These are phyloP conservation scores for Oryzias javanicus DNA, from an alignment of 2,113 vertebrate species.

Conservation along the genomic window DNA sequence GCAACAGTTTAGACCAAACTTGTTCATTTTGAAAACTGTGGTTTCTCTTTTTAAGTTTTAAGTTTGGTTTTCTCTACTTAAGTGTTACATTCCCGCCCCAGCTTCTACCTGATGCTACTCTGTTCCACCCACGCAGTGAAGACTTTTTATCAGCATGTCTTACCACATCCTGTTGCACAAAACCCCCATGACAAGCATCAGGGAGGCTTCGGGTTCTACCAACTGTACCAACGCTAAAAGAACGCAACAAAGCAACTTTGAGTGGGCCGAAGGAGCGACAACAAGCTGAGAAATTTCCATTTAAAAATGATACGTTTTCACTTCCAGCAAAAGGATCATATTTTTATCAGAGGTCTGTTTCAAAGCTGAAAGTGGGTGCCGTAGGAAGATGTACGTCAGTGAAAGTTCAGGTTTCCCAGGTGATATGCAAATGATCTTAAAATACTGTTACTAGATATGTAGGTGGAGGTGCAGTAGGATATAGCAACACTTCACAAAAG, in stretches of 20 bases:
- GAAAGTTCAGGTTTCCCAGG: slow-evolving; percentile 22
- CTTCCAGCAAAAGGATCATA: slow-evolving; percentile 7
- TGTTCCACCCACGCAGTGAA: slow-evolving; percentile 53
- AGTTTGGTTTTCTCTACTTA: slow-evolving; percentile 15
- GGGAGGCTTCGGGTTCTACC: slow-evolving; percentile 37
- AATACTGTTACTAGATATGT: slow-evolving; percentile 34
- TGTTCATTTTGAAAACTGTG: slow-evolving; percentile 23
- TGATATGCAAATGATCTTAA: slow-evolving; percentile 61
- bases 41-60: slow-evolving; percentile 11
- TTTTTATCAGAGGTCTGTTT: slow-evolving; percentile 21
- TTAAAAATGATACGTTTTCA: slow-evolving; percentile 29
- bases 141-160: slow-evolving; percentile 62
- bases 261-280: slow-evolving; percentile 36
- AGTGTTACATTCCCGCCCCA: slow-evolving; percentile 31
- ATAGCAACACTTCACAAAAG: not conserved
- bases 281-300: slow-evolving; percentile 50
- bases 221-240: slow-evolving; percentile 42
- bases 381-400: slow-evolving; percentile 43
- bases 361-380: slow-evolving; percentile 18
- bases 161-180: slow-evolving; percentile 78
- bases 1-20: not conserved
- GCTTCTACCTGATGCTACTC: slow-evolving; percentile 47
- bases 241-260: slow-evolving; percentile 16
- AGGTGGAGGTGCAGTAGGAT: not conserved
- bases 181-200: slow-evolving; percentile 55